A percentile compares a stretch with the other conserved stretches of the same genome.
phyloP scores from a whole-genome alignment of 2,113 vertebrate species.

The Myotis yumanensis region DNA sequence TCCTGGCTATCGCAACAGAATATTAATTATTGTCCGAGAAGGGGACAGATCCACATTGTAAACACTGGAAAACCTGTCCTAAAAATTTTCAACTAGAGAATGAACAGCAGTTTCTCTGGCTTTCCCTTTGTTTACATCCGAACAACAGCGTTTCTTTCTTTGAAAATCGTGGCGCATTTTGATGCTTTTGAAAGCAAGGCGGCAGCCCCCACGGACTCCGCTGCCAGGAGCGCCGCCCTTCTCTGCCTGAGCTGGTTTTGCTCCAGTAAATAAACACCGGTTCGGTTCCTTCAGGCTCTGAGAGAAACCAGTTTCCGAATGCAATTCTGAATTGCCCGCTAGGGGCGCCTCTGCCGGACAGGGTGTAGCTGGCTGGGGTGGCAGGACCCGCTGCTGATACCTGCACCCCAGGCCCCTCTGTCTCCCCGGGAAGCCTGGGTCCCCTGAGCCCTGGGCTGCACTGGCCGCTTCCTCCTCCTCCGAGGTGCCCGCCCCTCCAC shows the following conservation, averaged over 20 bases:
- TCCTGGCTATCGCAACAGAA: neutral
- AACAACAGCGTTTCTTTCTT: neutral
- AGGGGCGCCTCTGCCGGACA: no score
- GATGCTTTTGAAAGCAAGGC: neutral
- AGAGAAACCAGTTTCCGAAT: neutral
- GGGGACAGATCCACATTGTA: neutral
- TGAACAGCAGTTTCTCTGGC: neutral
- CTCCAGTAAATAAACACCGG: neutral
- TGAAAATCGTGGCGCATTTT: neutral
- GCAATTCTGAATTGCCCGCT: neutral
- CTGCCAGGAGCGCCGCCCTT: neutral
- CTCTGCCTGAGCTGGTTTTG: neutral
- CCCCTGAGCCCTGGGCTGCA: neutral
- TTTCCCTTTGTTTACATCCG: neutral
- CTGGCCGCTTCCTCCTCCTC: rapidly evolving
- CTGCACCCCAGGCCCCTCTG: rapidly evolving
- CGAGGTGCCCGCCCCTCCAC: neutral
- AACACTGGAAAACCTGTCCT: neutral
- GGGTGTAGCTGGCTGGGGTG: neutral
- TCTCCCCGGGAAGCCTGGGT: neutral
- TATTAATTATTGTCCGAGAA: neutral
- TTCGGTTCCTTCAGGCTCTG: neutral
- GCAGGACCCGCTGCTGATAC: neutral
- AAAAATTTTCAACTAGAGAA: neutral
- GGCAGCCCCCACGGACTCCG: neutral